Percentiles rank a stretch among this genome's conserved stretches.
Conservation (phyloP, 1,140 invertebrate species). For the Apocrypta bakeri region DNA sequence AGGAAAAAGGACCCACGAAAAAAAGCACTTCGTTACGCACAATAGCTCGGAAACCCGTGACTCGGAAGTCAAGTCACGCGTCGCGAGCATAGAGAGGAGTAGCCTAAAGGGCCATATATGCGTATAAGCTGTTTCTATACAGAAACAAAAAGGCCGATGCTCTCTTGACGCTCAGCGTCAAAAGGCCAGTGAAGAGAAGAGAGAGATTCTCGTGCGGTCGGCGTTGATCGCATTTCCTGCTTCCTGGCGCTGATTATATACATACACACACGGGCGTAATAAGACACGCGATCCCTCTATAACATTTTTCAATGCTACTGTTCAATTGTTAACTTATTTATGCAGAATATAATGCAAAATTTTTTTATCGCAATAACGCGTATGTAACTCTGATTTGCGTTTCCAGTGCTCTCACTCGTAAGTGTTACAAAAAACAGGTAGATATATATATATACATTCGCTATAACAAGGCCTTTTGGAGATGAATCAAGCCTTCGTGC, state of each 20-base stretch:
- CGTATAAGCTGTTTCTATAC: neutral
- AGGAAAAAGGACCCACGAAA: neutral
- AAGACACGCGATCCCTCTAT: neutral
- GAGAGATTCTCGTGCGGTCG: neutral
- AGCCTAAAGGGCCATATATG: neutral
- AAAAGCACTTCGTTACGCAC: neutral
- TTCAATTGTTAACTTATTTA: neutral
- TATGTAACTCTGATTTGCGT: neutral
- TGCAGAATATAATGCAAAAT: neutral
- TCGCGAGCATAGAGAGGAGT: neutral
- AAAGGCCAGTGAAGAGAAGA: neutral
- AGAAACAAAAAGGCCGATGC: slow-evolving; percentile 1
- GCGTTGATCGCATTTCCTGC: slow-evolving; percentile 4
- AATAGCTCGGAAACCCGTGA: neutral
- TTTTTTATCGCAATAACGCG: slow-evolving; percentile 21
- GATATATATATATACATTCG: neutral
- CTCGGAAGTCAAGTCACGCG: slow-evolving; percentile 28
- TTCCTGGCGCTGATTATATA: neutral
- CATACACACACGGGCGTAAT: neutral
- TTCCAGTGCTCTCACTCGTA: neutral
- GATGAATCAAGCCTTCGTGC: neutral
- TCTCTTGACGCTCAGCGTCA: slow-evolving; percentile 7
- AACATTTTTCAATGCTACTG: neutral
- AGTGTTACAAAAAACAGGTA: neutral
- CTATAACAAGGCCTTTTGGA: slow-evolving; percentile 24